phyloP scores from a whole-genome alignment of 2,113 vertebrate genomes.

The Spea bombifrons region DNA sequence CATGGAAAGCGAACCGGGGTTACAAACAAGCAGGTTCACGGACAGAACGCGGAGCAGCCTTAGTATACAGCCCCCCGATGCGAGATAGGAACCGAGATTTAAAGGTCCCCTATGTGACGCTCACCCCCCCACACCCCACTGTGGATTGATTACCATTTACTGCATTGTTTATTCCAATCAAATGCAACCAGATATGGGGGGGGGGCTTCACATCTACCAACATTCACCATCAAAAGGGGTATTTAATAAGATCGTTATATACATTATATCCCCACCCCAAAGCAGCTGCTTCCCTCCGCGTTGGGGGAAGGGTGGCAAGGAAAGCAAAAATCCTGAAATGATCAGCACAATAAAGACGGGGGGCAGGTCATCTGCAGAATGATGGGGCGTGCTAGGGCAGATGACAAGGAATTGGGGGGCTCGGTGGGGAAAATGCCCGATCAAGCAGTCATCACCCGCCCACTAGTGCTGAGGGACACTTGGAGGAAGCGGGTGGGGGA shows the following conservation, averaged over 20 bases:
- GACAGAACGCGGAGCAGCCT: too few species aligned
- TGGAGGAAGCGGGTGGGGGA: not conserved
- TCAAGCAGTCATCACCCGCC: not conserved
- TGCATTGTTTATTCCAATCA: not conserved
- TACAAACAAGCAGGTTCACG: too few species aligned
- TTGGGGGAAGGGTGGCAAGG: not conserved
- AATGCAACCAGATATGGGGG: not conserved
- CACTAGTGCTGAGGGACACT: not conserved
- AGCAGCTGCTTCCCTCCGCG: conserved; percentile 32
- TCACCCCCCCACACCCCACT: not conserved
- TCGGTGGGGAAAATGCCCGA: not conserved
- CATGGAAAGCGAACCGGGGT: too few species aligned
- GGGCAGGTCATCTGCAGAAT: not conserved
- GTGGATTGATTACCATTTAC: conserved; percentile 7
- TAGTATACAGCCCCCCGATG: too few species aligned
- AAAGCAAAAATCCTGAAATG: not conserved
- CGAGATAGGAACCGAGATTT: too few species aligned
- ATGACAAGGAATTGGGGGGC: not conserved
- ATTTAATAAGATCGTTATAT: not conserved
- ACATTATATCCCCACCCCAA: not conserved
- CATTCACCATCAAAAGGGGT: not conserved
- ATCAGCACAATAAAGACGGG: not conserved
- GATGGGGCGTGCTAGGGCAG: too few species aligned
- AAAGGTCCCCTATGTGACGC: not conserved
- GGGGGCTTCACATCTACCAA: not conserved